phyloP scores from a whole-genome alignment of 2,113 vertebrate genomes.

The Mustela nigripes region DNA sequence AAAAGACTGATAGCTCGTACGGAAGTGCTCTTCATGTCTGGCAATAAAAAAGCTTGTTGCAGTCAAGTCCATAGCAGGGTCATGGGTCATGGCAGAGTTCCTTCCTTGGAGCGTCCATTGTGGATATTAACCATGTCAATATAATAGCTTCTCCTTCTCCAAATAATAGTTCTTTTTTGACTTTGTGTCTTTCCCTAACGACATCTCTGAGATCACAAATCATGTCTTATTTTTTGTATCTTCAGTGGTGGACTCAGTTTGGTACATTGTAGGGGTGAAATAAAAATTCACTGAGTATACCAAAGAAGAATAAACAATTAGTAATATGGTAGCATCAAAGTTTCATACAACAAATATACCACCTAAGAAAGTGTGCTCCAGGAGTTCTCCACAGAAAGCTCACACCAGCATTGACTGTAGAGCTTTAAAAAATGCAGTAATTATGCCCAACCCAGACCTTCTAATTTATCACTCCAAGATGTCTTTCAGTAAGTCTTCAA shows the following conservation, averaged over 20 bases:
- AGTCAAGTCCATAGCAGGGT: neutral
- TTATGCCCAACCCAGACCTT: neutral
- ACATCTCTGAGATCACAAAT: neutral
- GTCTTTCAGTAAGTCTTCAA: neutral
- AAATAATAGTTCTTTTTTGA: conserved; percentile 9
- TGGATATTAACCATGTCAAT: neutral
- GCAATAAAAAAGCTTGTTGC: neutral
- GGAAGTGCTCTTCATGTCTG: conserved; percentile 8
- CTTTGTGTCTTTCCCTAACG: neutral
- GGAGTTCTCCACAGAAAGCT: neutral
- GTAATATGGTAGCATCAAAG: neutral
- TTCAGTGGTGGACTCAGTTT: neutral
- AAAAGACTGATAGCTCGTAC: neutral
- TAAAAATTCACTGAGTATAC: neutral
- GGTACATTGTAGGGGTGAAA: neutral
- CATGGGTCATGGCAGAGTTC: neutral
- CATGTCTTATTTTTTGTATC: neutral
- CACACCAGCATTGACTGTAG: neutral
- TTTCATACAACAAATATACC: neutral
- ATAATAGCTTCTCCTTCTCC: neutral
- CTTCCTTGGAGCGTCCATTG: neutral
- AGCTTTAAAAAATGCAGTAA: neutral
- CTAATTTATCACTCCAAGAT: neutral
- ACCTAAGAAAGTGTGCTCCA: neutral
- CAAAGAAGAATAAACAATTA: conserved; percentile 9